Conservation (phyloP, 2,888 invertebrate genomes). For the Caenorhabditis sinica region DNA sequence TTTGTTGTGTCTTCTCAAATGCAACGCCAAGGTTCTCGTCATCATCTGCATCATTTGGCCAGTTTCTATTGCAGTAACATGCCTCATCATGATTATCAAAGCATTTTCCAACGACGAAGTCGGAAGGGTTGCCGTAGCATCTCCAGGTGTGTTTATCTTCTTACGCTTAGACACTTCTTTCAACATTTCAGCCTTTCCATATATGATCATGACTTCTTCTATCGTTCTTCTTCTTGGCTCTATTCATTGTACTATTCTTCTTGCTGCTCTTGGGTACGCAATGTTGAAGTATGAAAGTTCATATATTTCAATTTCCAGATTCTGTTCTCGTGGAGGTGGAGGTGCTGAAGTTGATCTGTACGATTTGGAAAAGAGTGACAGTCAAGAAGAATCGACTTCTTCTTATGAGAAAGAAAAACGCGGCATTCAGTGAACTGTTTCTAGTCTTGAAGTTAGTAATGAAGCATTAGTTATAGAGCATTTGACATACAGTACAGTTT, state of each 20-base stretch:
- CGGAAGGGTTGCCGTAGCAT: no score
- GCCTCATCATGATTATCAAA: neutral
- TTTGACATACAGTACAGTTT: no score
- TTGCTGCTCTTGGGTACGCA: neutral
- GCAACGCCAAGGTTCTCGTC: neutral
- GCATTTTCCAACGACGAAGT: neutral
- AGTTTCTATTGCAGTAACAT: neutral
- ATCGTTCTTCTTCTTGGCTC: neutral
- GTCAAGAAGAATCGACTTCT: conserved; percentile 7
- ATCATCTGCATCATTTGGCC: conserved; percentile 6
- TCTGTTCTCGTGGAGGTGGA: neutral
- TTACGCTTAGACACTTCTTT: no score
- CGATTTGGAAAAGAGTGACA: conserved; percentile 14
- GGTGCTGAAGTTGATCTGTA: conserved; percentile 4
- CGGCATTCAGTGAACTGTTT: neutral
- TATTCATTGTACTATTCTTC: neutral
- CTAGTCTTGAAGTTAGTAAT: neutral
- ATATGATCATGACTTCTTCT: neutral
- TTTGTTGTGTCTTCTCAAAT: conserved; percentile 3
- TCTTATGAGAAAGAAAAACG: neutral
- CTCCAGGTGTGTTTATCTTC: no score
- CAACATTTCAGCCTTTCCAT: neutral
- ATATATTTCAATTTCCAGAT: neutral
- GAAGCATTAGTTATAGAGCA: neutral
- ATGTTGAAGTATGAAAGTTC: neutral